Evolutionary conservation across 2,113 vertebrate species (phyloP).

Genomic region (Sylvia atricapilla): DNA sequence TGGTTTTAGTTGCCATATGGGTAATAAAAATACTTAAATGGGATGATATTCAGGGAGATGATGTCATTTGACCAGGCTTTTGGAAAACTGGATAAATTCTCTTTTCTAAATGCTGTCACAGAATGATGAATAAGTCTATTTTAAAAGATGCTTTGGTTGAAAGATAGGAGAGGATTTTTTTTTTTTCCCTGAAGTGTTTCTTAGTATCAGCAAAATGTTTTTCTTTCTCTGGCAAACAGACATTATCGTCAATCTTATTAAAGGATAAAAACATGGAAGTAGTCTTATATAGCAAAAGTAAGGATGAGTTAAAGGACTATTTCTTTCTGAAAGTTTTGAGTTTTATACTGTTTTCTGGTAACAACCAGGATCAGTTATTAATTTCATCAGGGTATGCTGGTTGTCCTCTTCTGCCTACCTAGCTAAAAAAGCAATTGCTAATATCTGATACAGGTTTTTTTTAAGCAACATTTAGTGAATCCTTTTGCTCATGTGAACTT

Average conservation of each 20-base stretch:
- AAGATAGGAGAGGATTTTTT: slow-evolving; percentile 12
- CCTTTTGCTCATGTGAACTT: background rate
- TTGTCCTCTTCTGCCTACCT: background rate
- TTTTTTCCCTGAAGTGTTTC: background rate
- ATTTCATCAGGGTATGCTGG: background rate
- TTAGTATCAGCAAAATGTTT: slow-evolving; percentile 29
- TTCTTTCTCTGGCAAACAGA: background rate
- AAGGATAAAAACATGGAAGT: slow-evolving; percentile 16
- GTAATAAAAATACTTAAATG: slow-evolving; percentile 46
- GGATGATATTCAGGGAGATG: background rate
- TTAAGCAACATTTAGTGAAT: background rate
- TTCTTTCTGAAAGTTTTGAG: background rate
- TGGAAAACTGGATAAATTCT: slow-evolving; percentile 31
- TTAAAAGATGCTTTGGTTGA: slow-evolving; percentile 14
- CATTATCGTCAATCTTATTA: background rate
- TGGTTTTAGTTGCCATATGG: background rate
- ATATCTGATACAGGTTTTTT: background rate
- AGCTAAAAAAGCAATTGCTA: background rate
- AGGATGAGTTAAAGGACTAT: background rate
- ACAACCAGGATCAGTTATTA: background rate
- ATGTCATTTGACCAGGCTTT: slow-evolving; percentile 4
- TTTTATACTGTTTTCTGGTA: slow-evolving; percentile 17
- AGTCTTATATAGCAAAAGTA: background rate
- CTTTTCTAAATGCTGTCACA: slow-evolving; percentile 44
- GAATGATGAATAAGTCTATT: slow-evolving; percentile 45